Conservation (phyloP, 2,797 vertebrate species). For the Coregonus sp. region DNA sequence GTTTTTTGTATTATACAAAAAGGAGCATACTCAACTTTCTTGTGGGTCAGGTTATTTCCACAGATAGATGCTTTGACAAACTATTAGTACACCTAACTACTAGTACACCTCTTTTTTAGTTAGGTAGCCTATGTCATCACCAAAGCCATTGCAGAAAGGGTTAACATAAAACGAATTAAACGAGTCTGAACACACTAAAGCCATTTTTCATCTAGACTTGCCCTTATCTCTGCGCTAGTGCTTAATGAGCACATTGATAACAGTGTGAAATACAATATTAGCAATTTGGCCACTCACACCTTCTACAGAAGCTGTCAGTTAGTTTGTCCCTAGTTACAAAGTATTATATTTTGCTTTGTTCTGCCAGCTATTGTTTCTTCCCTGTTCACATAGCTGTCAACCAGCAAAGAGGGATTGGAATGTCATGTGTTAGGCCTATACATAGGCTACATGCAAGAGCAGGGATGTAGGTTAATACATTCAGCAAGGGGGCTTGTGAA, state of each 20-base stretch:
- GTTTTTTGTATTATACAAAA: background rate
- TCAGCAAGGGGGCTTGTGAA: background rate
- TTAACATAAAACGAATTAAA: background rate
- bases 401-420: background rate
- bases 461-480: background rate
- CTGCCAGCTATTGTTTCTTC: background rate
- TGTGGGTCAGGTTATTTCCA: background rate
- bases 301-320: background rate
- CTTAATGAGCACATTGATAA: background rate
- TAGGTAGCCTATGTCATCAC: background rate
- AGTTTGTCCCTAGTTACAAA: background rate
- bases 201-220: background rate
- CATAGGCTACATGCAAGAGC: background rate
- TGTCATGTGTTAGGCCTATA: background rate
- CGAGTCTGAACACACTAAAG: background rate
- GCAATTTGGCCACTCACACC: background rate
- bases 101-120: too few relatives aligned
- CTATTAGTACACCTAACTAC: background rate
- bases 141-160: background rate
- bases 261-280: background rate
- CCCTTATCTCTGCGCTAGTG: background rate
- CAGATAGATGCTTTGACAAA: background rate
- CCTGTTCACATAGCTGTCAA: background rate
- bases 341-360: background rate
- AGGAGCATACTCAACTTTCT: background rate